Evolutionary conservation across 2,888 invertebrate species (phyloP).

Genomic region (Hydraecia micacea): DNA sequence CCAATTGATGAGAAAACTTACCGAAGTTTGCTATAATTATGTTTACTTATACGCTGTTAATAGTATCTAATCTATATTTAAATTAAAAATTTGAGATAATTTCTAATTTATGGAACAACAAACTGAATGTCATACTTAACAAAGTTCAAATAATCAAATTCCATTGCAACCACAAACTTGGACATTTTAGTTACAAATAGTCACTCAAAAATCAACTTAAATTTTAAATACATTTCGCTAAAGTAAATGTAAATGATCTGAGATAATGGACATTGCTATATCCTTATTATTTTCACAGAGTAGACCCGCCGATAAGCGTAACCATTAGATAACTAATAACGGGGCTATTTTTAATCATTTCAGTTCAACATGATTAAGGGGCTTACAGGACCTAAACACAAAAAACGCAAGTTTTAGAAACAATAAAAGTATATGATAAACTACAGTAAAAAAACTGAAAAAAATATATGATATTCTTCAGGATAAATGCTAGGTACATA

Average conservation of each 20-base stretch:
- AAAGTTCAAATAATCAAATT: neutral
- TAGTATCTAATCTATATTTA: neutral
- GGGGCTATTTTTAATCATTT: neutral
- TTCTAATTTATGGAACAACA: neutral
- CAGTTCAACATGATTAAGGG: conserved; percentile 27
- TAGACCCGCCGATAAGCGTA: neutral
- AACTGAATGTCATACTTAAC: neutral
- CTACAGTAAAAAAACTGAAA: no score
- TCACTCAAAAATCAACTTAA: no score
- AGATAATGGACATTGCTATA: neutral
- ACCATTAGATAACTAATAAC: neutral
- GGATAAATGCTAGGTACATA: no score
- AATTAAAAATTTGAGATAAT: neutral
- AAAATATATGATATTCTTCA: no score
- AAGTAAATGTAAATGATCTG: no score
- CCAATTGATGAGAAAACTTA: conserved; percentile 18
- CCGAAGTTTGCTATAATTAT: neutral
- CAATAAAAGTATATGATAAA: no score
- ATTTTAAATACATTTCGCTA: neutral
- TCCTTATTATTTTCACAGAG: neutral
- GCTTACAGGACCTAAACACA: no score
- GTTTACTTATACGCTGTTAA: neutral
- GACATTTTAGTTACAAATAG: neutral
- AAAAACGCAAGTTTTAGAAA: no score
- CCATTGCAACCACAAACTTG: neutral